A percentile compares a stretch with the other conserved stretches of the same genome.
These are phyloP conservation scores for Upupa epops DNA, from an alignment of 2,113 vertebrate species.

Conservation along the genomic window DNA sequence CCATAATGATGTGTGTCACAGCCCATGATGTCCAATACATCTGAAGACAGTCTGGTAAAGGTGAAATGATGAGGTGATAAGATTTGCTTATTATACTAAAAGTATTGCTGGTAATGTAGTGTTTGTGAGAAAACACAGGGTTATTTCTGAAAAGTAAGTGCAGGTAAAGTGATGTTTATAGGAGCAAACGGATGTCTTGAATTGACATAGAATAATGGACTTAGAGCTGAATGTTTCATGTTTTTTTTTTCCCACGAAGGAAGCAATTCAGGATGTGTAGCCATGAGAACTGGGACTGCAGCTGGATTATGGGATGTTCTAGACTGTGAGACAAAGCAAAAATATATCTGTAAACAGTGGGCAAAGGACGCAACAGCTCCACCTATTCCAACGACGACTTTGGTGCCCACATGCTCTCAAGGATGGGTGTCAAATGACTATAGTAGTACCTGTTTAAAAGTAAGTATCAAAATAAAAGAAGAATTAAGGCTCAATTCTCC, in stretches of 20 bases:
- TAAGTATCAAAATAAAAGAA: constrained; percentile 50
- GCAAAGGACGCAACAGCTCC: constrained; percentile 78
- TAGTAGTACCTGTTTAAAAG: constrained; percentile 80
- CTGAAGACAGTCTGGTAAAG: background rate
- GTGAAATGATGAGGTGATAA: background rate
- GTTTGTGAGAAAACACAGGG: background rate
- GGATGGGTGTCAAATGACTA: constrained; percentile 71
- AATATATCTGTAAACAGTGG: constrained; percentile 89
- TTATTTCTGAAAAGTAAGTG: background rate
- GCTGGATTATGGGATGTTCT: constrained; percentile 92
- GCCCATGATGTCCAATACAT: background rate
- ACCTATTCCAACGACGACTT: constrained; percentile 76
- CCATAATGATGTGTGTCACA: background rate
- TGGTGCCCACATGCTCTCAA: constrained; percentile 72
- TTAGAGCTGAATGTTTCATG: background rate
- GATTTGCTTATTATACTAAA: background rate
- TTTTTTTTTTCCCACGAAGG: constrained; percentile 63
- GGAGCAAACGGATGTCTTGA: background rate
- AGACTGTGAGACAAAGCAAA: constrained; percentile 82
- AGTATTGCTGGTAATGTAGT: background rate
- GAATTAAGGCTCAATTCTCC: background rate
- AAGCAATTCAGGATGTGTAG: constrained; percentile 85
- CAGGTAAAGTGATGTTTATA: background rate
- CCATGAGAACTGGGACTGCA: constrained; percentile 83
- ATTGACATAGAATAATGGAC: background rate